phyloP scores from a whole-genome alignment of 2,888 invertebrate genomes.

The Xestia xanthographa region DNA sequence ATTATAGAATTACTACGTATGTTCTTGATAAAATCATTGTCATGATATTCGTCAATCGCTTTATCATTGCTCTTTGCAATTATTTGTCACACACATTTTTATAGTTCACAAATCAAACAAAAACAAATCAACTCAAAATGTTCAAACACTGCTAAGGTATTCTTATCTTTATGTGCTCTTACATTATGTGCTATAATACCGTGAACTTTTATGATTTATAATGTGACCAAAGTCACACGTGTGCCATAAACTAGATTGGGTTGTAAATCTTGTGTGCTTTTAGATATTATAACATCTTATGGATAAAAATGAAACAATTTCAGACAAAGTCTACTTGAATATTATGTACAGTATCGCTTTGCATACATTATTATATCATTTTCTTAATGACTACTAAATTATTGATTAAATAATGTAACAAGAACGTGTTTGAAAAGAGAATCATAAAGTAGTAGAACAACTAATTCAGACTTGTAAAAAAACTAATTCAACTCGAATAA shows the following conservation, averaged over 20 bases:
- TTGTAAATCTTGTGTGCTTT: conserved; percentile 47
- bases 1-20: conserved; percentile 31
- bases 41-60: conserved; percentile 48
- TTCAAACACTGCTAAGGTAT: neutral
- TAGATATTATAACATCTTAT: conserved; percentile 25
- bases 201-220: conserved; percentile 29
- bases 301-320: conserved; percentile 6
- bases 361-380: neutral
- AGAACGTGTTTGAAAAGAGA: neutral
- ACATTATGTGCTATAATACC: conserved; percentile 20
- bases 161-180: conserved; percentile 16
- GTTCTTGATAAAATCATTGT: conserved; percentile 38
- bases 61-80: conserved; percentile 23
- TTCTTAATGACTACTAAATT: neutral
- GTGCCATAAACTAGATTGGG: conserved; percentile 49
- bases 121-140: conserved; percentile 30
- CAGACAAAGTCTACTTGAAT: neutral
- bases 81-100: conserved; percentile 25
- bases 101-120: conserved; percentile 34
- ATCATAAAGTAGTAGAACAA: neutral
- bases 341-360: neutral
- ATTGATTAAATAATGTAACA: neutral
- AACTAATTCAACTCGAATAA: conserved; percentile 7
- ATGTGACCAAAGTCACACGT: conserved; percentile 39
- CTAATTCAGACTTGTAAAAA: neutral